These are phyloP conservation scores for Drosophila putrida DNA, from an alignment of 2,888 invertebrate species.

Conservation along the genomic window DNA sequence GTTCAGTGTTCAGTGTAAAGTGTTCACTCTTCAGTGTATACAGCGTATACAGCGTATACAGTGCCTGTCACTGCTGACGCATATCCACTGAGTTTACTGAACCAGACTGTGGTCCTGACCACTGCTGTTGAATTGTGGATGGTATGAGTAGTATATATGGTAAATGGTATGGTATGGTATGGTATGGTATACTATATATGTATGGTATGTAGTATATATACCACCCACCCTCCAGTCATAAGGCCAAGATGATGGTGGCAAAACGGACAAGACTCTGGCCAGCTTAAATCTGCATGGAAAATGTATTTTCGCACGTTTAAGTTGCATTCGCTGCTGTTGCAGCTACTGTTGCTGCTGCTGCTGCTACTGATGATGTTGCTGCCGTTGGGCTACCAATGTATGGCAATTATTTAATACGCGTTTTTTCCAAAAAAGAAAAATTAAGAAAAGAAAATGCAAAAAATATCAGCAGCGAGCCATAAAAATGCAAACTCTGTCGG, in stretches of 20 bases:
- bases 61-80: neutral
- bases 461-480: too few species aligned
- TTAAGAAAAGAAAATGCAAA: too few species aligned
- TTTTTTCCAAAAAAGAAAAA: neutral
- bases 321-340: conserved; percentile 19
- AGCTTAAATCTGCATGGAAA: conserved; percentile 29
- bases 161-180: conserved; percentile 20
- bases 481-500: too few species aligned
- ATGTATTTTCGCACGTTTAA: conserved; percentile 21
- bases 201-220: neutral
- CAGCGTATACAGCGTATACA: neutral
- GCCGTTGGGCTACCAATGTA: conserved; percentile 2
- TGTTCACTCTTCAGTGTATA: neutral
- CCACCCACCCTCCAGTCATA: conserved; percentile 6
- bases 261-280: neutral
- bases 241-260: neutral
- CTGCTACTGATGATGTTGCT: too few species aligned
- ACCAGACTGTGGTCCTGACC: conserved; percentile 22
- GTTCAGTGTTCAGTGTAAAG: conserved; percentile 9
- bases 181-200: neutral
- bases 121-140: neutral
- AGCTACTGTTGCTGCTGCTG: conserved; percentile 2
- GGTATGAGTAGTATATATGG: neutral
- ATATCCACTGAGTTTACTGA: conserved; percentile 17
- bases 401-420: conserved; percentile 31